phyloP scores from a whole-genome alignment of 2,113 vertebrate genomes.

The Microcebus lehilahytsara region DNA sequence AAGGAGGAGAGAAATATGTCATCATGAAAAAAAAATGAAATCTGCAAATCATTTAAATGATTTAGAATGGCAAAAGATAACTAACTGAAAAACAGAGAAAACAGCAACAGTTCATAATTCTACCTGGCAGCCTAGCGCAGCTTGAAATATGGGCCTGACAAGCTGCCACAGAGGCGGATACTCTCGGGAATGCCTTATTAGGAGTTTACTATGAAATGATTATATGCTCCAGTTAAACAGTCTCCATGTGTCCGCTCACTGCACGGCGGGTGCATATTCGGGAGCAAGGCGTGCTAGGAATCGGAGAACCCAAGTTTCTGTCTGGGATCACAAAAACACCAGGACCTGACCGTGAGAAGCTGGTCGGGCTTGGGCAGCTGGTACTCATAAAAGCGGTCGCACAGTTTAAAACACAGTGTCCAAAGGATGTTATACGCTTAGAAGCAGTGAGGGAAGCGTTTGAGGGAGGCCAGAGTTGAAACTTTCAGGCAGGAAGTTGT shows the following conservation, averaged over 20 bases:
- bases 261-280: background rate
- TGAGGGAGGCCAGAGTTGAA: background rate
- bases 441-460: background rate
- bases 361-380: background rate
- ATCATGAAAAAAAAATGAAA: conserved; percentile 25
- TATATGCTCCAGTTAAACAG: background rate
- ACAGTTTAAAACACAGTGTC: background rate
- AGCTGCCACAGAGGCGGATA: background rate
- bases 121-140: background rate
- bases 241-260: background rate
- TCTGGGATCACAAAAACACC: background rate
- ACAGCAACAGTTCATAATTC: conserved; percentile 26
- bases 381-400: background rate
- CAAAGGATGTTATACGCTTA: background rate
- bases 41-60: conserved; percentile 43
- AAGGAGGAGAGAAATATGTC: background rate
- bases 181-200: background rate
- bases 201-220: background rate
- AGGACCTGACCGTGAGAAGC: background rate
- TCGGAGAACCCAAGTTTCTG: background rate
- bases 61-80: conserved; percentile 42
- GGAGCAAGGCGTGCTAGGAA: background rate
- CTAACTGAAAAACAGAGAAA: conserved; percentile 23
- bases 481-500: background rate
- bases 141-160: conserved; percentile 25